phyloP scores from a whole-genome alignment of 2,113 vertebrate species.

The Misgurnus anguillicaudatus region DNA sequence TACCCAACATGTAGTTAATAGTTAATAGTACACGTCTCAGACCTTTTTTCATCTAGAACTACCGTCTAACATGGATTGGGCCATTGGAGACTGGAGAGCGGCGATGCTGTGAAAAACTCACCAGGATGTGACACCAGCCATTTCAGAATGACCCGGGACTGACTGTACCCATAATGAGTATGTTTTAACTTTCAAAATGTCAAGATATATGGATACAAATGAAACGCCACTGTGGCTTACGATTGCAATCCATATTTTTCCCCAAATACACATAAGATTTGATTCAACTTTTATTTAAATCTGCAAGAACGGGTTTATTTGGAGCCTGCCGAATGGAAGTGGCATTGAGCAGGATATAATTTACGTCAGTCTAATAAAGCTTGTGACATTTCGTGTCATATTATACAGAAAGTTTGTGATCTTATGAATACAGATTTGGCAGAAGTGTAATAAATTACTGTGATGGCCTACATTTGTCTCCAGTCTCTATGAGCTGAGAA shows the following conservation, averaged over 20 bases:
- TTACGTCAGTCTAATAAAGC: background rate
- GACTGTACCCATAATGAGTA: no score
- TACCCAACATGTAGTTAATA: constrained; percentile 5
- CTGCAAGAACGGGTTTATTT: background rate
- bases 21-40: background rate
- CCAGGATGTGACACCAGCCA: no score
- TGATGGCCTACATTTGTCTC: background rate
- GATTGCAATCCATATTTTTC: background rate
- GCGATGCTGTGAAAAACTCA: no score
- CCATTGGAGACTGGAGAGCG: no score
- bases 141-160: no score
- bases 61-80: no score
- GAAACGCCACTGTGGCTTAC: background rate
- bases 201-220: background rate
- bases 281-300: background rate
- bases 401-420: background rate
- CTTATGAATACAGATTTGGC: background rate
- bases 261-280: background rate
- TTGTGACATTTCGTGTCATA: background rate
- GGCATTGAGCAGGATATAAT: background rate
- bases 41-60: no score
- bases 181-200: background rate
- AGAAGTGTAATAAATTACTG: background rate
- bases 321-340: background rate
- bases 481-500: background rate